A percentile compares a stretch with the other conserved stretches of the same genome.
phyloP scores from a whole-genome alignment of 2,888 invertebrate species.

The Platycheirus rosarum region DNA sequence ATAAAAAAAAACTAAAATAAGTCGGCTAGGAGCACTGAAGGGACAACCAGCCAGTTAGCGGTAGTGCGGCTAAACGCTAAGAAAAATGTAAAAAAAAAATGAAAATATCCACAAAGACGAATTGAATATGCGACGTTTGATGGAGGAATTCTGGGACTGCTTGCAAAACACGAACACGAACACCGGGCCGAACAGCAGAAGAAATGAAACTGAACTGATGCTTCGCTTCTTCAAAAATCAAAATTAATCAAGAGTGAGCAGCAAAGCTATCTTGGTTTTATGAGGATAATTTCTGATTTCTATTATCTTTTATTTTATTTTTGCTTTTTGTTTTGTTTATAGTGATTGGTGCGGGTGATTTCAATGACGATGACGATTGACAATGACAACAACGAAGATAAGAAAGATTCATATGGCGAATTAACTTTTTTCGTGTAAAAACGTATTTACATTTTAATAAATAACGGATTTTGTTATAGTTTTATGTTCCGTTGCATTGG shows the following conservation, averaged over 20 bases:
- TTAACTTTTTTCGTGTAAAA: too few species aligned
- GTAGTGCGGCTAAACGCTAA: not conserved
- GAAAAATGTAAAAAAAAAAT: too few species aligned
- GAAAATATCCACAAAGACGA: not conserved
- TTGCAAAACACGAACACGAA: not conserved
- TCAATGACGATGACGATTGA: too few species aligned
- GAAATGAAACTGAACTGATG: not conserved
- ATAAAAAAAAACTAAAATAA: not conserved
- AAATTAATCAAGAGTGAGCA: not conserved
- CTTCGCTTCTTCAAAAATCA: not conserved
- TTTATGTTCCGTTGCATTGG: too few species aligned
- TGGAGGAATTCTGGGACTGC: not conserved
- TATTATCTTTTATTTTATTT: not conserved
- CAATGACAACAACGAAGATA: too few species aligned
- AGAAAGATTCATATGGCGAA: too few species aligned
- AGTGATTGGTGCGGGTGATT: too few species aligned
- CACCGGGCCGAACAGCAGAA: too few species aligned
- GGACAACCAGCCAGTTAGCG: not conserved
- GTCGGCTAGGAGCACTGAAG: too few species aligned
- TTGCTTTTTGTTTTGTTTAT: conserved; percentile 5
- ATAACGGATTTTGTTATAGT: too few species aligned
- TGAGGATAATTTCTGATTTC: too few species aligned
- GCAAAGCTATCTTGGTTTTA: not conserved
- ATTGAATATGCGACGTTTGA: not conserved
- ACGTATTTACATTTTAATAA: too few species aligned